A percentile compares a stretch with the other conserved stretches of the same genome.
Conservation (phyloP, 2,113 vertebrate genomes). For the Peromyscus polionotus region DNA sequence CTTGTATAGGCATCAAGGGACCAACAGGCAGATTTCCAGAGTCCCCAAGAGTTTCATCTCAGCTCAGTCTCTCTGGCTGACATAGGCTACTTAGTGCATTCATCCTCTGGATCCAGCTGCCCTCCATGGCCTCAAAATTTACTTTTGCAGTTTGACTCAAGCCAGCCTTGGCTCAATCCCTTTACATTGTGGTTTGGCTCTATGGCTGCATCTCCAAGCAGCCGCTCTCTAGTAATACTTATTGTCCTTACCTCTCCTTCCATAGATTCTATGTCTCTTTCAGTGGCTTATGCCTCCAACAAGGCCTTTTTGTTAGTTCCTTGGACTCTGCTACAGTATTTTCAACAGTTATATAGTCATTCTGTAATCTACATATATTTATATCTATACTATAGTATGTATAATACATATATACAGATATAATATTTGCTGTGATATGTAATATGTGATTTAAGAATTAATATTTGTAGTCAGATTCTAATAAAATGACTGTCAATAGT, state of each 20-base stretch:
- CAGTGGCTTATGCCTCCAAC: background rate
- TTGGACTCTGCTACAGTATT: background rate
- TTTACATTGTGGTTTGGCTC: background rate
- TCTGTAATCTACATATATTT: background rate
- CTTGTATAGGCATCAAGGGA: background rate
- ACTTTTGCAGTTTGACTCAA: background rate
- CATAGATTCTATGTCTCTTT: background rate
- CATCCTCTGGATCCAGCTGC: background rate
- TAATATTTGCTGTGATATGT: background rate
- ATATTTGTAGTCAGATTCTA: background rate
- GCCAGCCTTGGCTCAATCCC: background rate
- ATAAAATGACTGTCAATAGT: background rate
- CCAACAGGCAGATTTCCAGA: background rate
- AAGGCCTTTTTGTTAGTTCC: background rate
- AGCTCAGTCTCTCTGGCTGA: background rate
- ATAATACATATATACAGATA: too few species aligned
- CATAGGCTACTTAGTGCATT: background rate
- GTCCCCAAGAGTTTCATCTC: background rate
- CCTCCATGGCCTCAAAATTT: background rate
- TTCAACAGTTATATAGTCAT: background rate
- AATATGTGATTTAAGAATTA: background rate
- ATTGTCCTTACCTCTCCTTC: fast-evolving
- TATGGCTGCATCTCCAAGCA: background rate
- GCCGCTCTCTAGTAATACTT: background rate
- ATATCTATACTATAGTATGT: background rate